Base-by-base conservation (phyloP, 64 coral and sea anemone species). In the Montipora sp. region DNA sequence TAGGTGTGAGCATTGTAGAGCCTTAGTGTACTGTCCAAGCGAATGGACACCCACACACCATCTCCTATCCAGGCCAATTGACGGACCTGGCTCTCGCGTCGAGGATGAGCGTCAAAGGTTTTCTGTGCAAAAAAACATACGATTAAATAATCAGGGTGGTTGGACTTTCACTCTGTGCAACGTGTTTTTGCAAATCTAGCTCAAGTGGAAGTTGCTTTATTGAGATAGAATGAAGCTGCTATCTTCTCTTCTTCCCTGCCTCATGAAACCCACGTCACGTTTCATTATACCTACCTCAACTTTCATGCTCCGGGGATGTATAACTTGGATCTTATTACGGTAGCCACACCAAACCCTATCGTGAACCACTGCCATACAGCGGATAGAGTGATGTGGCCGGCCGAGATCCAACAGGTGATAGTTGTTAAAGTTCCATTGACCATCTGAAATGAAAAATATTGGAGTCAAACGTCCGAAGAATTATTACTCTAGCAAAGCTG, bases 321-420 rank as follows among this genome's bases (percentile, higher is more conserved):
- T 98, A 12, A 98, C 96, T 55, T 98, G 96, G 44, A 98, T 98
- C 78, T 98, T 98, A 67, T 98, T 98, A 19, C 97, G 88, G 57
- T 98, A 98, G 48, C 97, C 97, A 96, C 94, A 98, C 97, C 97
- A 98, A 5, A 96, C 97, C 24, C 94, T 95, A 47, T 96, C 96
- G 73, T 98, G 94, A 1, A 98, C 96, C n/a, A 98, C 93, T 66
- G 96, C 85, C 96, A 98, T 95, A 75, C 96, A 98, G 58, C 96
- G 96, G 18, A 98, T 98, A 36, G 96, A 98, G 63, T 98, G 96
- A 60, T 98, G 96, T 15, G 96, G 96, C 0, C 96, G 94, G 16
- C 96, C 96, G 0, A 98, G 91, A 75, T 98, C 96, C 0, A 98
- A 66, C 18, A 98, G 78, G 53, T 98, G 96, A 69, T 98, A 98